These are phyloP conservation scores for Rallus crepitans DNA, from an alignment of 2,797 vertebrate species.

Conservation along the genomic window DNA sequence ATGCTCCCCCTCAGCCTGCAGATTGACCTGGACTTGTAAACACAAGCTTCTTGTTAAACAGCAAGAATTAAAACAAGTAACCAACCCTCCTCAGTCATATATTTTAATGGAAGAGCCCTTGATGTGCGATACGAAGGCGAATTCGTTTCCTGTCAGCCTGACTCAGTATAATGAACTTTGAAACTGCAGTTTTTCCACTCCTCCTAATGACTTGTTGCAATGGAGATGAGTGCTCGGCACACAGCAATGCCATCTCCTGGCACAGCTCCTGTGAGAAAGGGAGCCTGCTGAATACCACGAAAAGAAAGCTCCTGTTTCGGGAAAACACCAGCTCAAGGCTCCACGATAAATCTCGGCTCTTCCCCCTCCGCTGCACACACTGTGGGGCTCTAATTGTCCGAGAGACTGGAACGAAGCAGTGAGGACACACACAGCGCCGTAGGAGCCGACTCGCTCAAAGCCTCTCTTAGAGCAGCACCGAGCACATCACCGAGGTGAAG, in stretches of 20 bases:
- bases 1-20: neutral
- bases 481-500: neutral
- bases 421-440: neutral
- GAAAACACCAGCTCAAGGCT: conserved; percentile 3
- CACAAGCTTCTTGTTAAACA: conserved; percentile 29
- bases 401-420: neutral
- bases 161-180: conserved; percentile 56
- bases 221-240: conserved; percentile 44
- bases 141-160: conserved; percentile 52
- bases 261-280: conserved; percentile 71
- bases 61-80: neutral
- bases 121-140: conserved; percentile 6
- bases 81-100: neutral
- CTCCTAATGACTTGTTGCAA: conserved; percentile 61
- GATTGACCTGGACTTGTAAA: neutral
- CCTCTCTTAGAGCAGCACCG: neutral
- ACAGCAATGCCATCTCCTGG: conserved; percentile 76
- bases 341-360: conserved; percentile 33
- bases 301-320: conserved; percentile 40
- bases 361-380: neutral
- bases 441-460: neutral
- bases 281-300: conserved; percentile 33
- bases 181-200: conserved; percentile 52
- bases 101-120: conserved; percentile 44
- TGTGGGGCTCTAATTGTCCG: neutral